Evolutionary conservation across 2,113 vertebrate genomes (phyloP), one percentile per base, ranked within the genome.

Genomic region (Hyperoodon ampullatus): DNA sequence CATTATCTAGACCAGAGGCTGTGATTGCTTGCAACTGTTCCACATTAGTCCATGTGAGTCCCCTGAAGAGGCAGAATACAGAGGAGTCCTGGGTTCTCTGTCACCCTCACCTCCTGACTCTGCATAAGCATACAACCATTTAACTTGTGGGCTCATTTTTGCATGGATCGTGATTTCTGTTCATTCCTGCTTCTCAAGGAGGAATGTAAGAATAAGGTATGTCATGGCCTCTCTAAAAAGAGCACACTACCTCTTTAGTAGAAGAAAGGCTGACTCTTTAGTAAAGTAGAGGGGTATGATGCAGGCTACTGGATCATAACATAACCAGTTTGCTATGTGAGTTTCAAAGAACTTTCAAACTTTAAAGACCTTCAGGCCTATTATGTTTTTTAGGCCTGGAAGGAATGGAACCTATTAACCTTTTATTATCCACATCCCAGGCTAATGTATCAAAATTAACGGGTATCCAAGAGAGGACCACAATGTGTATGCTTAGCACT

Each of bases 141-240:
- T 66, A 66, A 66, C 50, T 53, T 4, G 16, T 70, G 58, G 24
- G 86, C 21, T 90, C 39, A 11, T 65, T 75, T 82, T 50, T 8
- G 24, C 72, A 24, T 8, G 13, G 72, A 50, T 21, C 1, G 18
- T 89, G 33, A 72, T n/a, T 91, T 97, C 42, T 94, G 58, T 71
- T 74, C 78, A 77, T 84, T 87, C 63, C 50, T 95, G 75, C 61
- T 39, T 65, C 58, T 53, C 77, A n/a, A 82, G 65, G 90, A 96
- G 66, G 66, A 88, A 72, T 68, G 61, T 78, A 44, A 80, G 39
- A 44, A 87, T n/a, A 85, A 81, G 42, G 28, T 70, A 39, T 5
- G 18, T 26, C 77, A 66, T 39, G 65, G 74, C 50, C 50, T 18
- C 53, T 93, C 91, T 93, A 90, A 90, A 93, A 82, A 58, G 50